Base-by-base conservation (phyloP, 2,888 invertebrate genomes). In the Chymomyza fuscimana region DNA sequence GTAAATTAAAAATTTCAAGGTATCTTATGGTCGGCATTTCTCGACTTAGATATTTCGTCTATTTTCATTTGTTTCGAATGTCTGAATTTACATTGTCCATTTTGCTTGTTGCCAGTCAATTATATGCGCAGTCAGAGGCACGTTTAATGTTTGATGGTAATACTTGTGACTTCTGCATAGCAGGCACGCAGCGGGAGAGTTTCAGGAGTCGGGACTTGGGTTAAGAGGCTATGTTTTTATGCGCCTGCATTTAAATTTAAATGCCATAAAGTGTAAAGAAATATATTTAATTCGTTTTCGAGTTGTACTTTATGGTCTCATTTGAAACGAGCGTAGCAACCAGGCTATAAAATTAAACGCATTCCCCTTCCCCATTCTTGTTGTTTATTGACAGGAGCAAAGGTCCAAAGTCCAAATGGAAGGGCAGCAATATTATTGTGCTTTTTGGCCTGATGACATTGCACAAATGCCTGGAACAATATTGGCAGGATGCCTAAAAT, bases 41-140 rank as follows among this genome's bases (percentile, higher is more conserved):
- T 58, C 4, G 32, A 5, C 29, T 64, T 54, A 25, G 56, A 36
- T 63, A 62, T 63, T 72, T 52, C 32, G 72, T 60, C 69, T 77
- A 65, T 73, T 67, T 65, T 40, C 59, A 25, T 59, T 60, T 32
- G 56, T 59, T 62, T 25, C 4, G 7, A 54, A 54, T 54, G 58
- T 56, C 46, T 22, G 16, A 32, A 46, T n/a, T 22, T 51, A 19
- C 58, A 51, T 59, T 62, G 59, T 7, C 32, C n/a, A 6, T 12
- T 56, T 22, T 22, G 61, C 25, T 10, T 22, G 63, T 36, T 19
- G 22, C n/a, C 64, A 22, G 61, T n/a, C 69, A 85, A 82, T 82
- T 87, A 82, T 87, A 77, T 79, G 68, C 69, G 52, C 70, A 59
- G 70, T 66, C 70, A 69, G 64, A 61, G 81, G 78, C 80, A 80